Evolutionary conservation across 1,140 invertebrate species (phyloP), one percentile per base, ranked within the genome.

Genomic region (Trinorchestia longiramus): DNA sequence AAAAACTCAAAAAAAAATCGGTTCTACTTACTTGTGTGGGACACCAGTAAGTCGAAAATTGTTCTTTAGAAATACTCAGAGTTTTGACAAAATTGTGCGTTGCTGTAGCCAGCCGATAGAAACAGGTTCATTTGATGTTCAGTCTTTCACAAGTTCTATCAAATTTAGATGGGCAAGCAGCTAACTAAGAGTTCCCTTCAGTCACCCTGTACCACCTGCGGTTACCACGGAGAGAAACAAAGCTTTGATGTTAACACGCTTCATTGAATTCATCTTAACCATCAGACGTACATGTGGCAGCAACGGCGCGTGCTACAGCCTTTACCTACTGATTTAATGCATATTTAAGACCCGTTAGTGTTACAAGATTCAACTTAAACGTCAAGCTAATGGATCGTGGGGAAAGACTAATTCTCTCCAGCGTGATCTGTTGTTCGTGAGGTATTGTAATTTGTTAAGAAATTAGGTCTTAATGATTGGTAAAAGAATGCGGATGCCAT

Each of bases 401-500:
- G 88, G 41, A 90, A 90, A 41, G 88, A 90, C 88, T 90, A 90
- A 90, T 90, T 77, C 41, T 90, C 88, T 4, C 28, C 88, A 36
- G 11, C 88, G 42, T 90, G 88, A 90, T 90, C 88, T 90, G 88
- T 90, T 90, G 88, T 90, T 90, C 43, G 88, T 11, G n/a, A 90
- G 88, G 36, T 42, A 43, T 28, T 43, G 88, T 90, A 90, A 90
- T 90, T 90, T 90, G 88, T 43, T 90, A 8, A 90, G 88, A 90
- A 90, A 90, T 90, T 43, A 43, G 43, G 88, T 43, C 43, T 90
- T 90, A 90, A 43, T 90, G 62, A 77, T 90, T 90, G 88, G 4
- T 42, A 36, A 42, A 90, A 90, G 88, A 90, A 90, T 90, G 88
- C 88, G 88, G 41, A 90, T 42, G 62, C 28, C 62, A 77, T 77